phyloP scores from a whole-genome alignment of 1,140 invertebrate species.

The Neodiprion pinetum region DNA sequence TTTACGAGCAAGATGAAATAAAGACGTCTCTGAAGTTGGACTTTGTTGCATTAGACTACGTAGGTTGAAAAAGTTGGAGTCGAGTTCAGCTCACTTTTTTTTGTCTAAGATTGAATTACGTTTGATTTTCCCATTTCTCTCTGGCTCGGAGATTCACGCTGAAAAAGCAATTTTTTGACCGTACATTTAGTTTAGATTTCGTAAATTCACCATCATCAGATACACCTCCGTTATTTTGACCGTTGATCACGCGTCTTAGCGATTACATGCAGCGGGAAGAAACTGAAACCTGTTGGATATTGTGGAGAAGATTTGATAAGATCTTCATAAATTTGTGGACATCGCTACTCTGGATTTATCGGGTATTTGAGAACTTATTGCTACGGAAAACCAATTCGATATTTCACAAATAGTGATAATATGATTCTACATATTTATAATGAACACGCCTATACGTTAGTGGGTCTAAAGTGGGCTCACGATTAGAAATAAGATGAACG shows the following conservation, averaged over 20 bases:
- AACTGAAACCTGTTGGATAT: neutral
- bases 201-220: neutral
- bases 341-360: too few species aligned
- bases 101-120: neutral
- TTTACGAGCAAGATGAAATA: too few species aligned
- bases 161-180: neutral
- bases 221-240: neutral
- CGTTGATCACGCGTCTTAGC: neutral
- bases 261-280: neutral
- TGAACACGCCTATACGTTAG: too few species aligned
- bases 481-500: too few species aligned
- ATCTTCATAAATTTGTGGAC: neutral
- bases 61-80: neutral
- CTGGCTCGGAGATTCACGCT: neutral
- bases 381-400: too few species aligned
- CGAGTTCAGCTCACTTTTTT: neutral
- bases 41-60: neutral
- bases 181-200: neutral
- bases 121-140: too few species aligned
- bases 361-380: too few species aligned
- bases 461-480: too few species aligned
- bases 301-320: neutral
- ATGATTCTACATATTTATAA: too few species aligned
- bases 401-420: too few species aligned
- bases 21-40: too few species aligned